Percentiles rank a stretch among this genome's conserved stretches.
phyloP scores from a whole-genome alignment of 2,113 vertebrate genomes.

The Sturnira hondurensis region DNA sequence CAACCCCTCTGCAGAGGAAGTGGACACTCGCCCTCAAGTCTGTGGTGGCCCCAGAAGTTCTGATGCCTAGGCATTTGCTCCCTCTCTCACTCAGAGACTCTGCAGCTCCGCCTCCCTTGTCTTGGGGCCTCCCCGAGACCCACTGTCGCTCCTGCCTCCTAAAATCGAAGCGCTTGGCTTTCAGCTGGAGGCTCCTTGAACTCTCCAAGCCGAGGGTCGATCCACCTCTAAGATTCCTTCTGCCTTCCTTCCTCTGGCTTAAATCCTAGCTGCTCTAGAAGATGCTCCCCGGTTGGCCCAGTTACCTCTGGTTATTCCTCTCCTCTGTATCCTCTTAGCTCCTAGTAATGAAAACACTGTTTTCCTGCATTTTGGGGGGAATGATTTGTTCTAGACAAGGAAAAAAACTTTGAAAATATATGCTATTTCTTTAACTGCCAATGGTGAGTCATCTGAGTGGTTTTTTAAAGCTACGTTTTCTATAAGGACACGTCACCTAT shows the following conservation, averaged over 20 bases:
- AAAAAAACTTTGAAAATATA: neutral
- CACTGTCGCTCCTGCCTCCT: neutral
- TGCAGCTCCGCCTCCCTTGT: accelerated
- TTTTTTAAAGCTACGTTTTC: neutral
- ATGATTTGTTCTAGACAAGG: neutral
- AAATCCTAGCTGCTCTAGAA: neutral
- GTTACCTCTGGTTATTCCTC: neutral
- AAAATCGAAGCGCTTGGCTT: neutral
- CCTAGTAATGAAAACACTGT: neutral
- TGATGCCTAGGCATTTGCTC: neutral
- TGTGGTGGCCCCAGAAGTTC: neutral
- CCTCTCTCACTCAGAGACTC: neutral
- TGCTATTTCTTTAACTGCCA: neutral
- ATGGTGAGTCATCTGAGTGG: neutral
- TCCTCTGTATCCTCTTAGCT: neutral
- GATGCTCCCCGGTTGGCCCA: neutral
- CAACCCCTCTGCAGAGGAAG: neutral
- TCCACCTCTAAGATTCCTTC: neutral
- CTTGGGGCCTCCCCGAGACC: neutral
- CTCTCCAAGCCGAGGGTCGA: neutral
- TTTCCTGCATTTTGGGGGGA: neutral
- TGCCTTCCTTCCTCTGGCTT: neutral
- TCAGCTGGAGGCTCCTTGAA: neutral
- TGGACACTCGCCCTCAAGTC: neutral
- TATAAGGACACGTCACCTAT: neutral